These are phyloP conservation scores for Scomber colias DNA, from an alignment of 2,113 vertebrate genomes.

Conservation along the genomic window DNA sequence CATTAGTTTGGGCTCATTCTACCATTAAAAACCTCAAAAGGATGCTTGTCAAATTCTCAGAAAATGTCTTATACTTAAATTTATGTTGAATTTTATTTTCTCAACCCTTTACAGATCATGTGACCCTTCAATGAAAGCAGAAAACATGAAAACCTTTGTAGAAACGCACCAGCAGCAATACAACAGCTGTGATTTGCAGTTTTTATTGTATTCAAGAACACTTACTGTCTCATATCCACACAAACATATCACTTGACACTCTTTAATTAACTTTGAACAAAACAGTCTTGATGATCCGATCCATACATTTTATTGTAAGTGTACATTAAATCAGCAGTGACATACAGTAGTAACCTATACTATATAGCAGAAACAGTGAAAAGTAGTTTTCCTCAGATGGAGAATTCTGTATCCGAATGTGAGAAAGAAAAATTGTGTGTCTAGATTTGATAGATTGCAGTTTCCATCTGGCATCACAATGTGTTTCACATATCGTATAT, in stretches of 20 bases:
- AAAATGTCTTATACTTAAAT: neutral
- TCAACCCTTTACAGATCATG: neutral
- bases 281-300: neutral
- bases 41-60: neutral
- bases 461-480: too few relatives aligned
- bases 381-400: too few relatives aligned
- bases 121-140: neutral
- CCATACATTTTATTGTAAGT: too few relatives aligned
- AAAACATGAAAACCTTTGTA: neutral
- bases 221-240: neutral
- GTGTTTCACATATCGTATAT: too few relatives aligned
- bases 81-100: neutral
- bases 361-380: too few relatives aligned
- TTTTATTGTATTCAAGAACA: slow-evolving; percentile 5
- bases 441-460: too few relatives aligned
- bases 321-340: too few relatives aligned
- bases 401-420: too few relatives aligned
- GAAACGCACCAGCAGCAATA: neutral
- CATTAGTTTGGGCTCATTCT: neutral
- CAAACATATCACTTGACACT: too few relatives aligned
- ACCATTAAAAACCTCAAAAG: neutral
- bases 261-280: neutral
- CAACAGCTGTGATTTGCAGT: neutral
- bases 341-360: too few relatives aligned
- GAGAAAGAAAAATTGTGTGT: too few relatives aligned